Evolutionary conservation across 2,888 invertebrate species (phyloP).

Genomic region (Coecobrya sp.): DNA sequence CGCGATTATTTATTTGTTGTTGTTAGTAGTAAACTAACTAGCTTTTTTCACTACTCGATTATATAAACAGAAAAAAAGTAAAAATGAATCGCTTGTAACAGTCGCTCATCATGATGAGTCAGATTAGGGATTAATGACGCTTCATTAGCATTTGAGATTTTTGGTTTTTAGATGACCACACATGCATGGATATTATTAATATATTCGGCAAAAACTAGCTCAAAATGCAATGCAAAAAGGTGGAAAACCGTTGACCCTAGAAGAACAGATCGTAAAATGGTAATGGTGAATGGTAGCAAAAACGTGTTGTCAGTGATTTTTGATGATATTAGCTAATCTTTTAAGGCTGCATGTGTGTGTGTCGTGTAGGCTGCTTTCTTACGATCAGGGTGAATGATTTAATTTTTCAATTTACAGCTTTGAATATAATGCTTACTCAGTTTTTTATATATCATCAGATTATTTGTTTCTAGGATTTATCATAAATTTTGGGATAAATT

Average conservation of each 20-base stretch:
- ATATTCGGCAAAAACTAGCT: slow-evolving; percentile 58
- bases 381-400: slow-evolving; percentile 52
- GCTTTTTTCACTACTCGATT: background rate
- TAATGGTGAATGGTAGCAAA: background rate
- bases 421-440: background rate
- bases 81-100: slow-evolving; percentile 7
- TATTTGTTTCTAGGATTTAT: slow-evolving; percentile 24
- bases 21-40: background rate
- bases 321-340: slow-evolving; percentile 1
- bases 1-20: background rate
- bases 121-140: slow-evolving; percentile 47
- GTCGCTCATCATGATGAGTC: slow-evolving; percentile 47
- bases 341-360: background rate
- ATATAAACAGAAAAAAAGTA: slow-evolving; percentile 12
- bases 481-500: slow-evolving; percentile 66
- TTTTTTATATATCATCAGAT: slow-evolving; percentile 33
- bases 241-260: slow-evolving; percentile 69
- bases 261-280: slow-evolving; percentile 28
- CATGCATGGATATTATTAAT: background rate
- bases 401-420: slow-evolving; percentile 61
- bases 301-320: slow-evolving; percentile 25
- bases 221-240: slow-evolving; percentile 5
- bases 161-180: slow-evolving; percentile 27
- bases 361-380: background rate
- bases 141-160: slow-evolving; percentile 60